phyloP scores from a whole-genome alignment of 2,797 vertebrate species.

The Streptopelia turtur region DNA sequence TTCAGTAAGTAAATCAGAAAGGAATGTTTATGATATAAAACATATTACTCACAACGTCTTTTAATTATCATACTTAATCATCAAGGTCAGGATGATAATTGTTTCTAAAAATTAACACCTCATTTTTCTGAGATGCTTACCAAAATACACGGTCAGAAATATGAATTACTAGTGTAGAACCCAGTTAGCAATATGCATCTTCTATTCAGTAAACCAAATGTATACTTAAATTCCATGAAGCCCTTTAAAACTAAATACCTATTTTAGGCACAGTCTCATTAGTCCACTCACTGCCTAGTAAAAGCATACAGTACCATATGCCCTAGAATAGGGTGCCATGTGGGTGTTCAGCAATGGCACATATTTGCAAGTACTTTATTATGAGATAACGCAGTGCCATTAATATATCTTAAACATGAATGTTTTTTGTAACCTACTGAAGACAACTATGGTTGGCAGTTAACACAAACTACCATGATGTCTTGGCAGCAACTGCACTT shows the following conservation, averaged over 20 bases:
- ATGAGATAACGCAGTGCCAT: slow-evolving; percentile 69
- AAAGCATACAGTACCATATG: slow-evolving; percentile 70
- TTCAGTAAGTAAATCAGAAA: slow-evolving; percentile 80
- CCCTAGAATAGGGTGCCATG: slow-evolving; percentile 62
- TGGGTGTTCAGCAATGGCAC: slow-evolving; percentile 64
- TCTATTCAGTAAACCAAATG: slow-evolving; percentile 68
- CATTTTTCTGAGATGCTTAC: slow-evolving; percentile 64
- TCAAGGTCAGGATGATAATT: slow-evolving; percentile 83
- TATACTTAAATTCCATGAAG: slow-evolving; percentile 71
- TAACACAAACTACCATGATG: slow-evolving; percentile 66
- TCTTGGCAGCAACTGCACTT: slow-evolving; percentile 55
- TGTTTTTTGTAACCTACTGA: slow-evolving; percentile 68
- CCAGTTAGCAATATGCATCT: slow-evolving; percentile 49
- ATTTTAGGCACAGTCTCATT: slow-evolving; percentile 75
- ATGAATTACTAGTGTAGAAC: slow-evolving; percentile 44
- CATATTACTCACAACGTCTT: slow-evolving; percentile 80
- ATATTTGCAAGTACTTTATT: slow-evolving; percentile 73
- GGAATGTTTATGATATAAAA: slow-evolving; percentile 82
- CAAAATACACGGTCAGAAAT: slow-evolving; percentile 72
- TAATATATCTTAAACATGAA: slow-evolving; percentile 69
- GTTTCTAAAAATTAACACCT: slow-evolving; percentile 82
- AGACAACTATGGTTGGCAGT: slow-evolving; percentile 62
- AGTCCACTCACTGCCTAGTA: slow-evolving; percentile 66
- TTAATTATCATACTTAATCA: slow-evolving; percentile 84
- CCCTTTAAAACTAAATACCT: slow-evolving; percentile 71